Evolutionary conservation across 2,888 invertebrate genomes (phyloP).

Genomic region (Operophtera brumata): DNA sequence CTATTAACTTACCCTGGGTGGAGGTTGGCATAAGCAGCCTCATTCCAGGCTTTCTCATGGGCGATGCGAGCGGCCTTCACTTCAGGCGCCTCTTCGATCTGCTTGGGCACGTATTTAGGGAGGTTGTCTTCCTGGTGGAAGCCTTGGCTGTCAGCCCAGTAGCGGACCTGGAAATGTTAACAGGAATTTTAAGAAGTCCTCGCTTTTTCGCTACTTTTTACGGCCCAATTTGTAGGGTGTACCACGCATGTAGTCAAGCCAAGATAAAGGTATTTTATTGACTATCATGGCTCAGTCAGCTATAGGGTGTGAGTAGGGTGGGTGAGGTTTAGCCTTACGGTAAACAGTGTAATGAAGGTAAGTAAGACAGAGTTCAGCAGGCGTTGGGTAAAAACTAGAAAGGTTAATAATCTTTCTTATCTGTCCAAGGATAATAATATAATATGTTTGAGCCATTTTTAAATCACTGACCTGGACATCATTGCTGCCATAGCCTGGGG

Average conservation of each 20-base stretch:
- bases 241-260: too few species aligned
- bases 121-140: slow-evolving; percentile 89
- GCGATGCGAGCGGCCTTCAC: slow-evolving; percentile 85
- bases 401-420: too few species aligned
- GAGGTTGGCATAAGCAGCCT: slow-evolving; percentile 78
- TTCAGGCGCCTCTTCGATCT: slow-evolving; percentile 85
- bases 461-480: slow-evolving; percentile 76
- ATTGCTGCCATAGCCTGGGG: slow-evolving; percentile 58
- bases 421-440: too few species aligned
- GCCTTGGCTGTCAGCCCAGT: slow-evolving; percentile 88
- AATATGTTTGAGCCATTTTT: too few species aligned
- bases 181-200: not conserved
- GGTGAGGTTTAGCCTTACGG: too few species aligned
- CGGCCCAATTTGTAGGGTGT: not conserved
- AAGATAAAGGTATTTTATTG: too few species aligned
- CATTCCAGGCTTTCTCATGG: slow-evolving; percentile 85
- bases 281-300: too few species aligned
- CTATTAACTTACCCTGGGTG: slow-evolving; percentile 32
- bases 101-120: slow-evolving; percentile 82
- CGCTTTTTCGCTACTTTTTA: not conserved
- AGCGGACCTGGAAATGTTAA: slow-evolving; percentile 76
- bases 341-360: too few species aligned
- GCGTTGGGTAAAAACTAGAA: too few species aligned
- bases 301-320: too few species aligned
- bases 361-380: too few species aligned